These are phyloP conservation scores for Cyprinodon brontotheroides DNA, from an alignment of 2,113 vertebrate genomes.

Conservation along the genomic window DNA sequence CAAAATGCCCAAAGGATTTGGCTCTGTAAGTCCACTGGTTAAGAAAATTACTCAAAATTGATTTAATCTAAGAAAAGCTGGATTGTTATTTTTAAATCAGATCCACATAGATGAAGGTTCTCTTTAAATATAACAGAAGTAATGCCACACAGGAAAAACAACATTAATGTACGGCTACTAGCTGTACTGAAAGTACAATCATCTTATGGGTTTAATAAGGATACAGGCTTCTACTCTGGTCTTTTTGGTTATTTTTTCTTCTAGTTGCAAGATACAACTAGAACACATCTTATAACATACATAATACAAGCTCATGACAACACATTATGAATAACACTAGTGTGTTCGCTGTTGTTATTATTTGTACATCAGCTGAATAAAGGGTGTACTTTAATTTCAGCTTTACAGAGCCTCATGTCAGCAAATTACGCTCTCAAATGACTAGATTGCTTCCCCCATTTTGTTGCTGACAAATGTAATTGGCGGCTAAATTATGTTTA, in stretches of 20 bases:
- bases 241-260: not conserved
- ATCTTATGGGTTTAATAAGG: not conserved
- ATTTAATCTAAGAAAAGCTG: not conserved
- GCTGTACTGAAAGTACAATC: not conserved
- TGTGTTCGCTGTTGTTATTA: not conserved
- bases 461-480: constrained; percentile 11
- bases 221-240: not conserved
- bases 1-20: constrained; percentile 16
- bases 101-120: not conserved
- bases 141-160: too few relatives aligned
- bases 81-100: not conserved
- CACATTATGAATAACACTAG: not conserved
- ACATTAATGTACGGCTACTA: not conserved
- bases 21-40: not conserved
- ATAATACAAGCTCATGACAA: constrained; percentile 4
- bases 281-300: not conserved
- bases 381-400: not conserved
- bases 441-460: not conserved
- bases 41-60: not conserved
- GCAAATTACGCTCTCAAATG: not conserved
- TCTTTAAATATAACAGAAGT: not conserved
- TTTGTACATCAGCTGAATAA: not conserved
- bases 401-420: not conserved
- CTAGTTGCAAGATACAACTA: not conserved
- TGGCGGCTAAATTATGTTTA: not conserved